Conservation (phyloP, 2,797 vertebrate genomes). For the Myiothlypis chrysogaster region DNA sequence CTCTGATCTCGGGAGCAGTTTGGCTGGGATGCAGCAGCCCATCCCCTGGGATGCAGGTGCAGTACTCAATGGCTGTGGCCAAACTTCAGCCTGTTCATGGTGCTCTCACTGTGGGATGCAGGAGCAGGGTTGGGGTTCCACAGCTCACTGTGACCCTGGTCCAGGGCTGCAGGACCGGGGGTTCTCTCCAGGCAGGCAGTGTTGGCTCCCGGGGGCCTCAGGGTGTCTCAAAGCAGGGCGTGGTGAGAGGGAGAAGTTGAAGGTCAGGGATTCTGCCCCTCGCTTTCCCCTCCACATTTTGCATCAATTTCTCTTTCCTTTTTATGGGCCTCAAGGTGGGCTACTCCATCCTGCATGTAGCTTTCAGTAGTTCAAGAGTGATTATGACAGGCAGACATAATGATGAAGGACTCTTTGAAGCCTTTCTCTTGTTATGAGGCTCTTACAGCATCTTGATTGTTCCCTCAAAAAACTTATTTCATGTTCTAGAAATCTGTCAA, state of each 20-base stretch:
- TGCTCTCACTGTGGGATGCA: accelerated
- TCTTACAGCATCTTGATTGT: background rate
- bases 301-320: accelerated
- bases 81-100: too few species aligned
- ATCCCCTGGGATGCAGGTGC: too few species aligned
- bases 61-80: too few species aligned
- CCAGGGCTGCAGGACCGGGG: accelerated
- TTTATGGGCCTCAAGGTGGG: accelerated
- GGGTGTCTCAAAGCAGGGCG: accelerated
- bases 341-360: accelerated
- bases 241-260: too few species aligned
- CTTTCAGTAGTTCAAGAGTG: background rate
- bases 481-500: background rate
- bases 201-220: accelerated
- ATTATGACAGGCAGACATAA: background rate
- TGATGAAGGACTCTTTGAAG: background rate
- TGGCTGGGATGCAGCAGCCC: too few species aligned
- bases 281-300: accelerated
- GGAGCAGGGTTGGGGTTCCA: background rate
- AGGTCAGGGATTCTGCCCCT: background rate
- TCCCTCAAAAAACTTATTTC: background rate
- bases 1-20: too few species aligned
- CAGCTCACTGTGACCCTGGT: accelerated
- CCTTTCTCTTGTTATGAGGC: background rate
- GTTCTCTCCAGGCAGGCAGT: accelerated